These are phyloP conservation scores for Cecidostiba fungosa DNA, from an alignment of 2,888 invertebrate species.

Conservation along the genomic window DNA sequence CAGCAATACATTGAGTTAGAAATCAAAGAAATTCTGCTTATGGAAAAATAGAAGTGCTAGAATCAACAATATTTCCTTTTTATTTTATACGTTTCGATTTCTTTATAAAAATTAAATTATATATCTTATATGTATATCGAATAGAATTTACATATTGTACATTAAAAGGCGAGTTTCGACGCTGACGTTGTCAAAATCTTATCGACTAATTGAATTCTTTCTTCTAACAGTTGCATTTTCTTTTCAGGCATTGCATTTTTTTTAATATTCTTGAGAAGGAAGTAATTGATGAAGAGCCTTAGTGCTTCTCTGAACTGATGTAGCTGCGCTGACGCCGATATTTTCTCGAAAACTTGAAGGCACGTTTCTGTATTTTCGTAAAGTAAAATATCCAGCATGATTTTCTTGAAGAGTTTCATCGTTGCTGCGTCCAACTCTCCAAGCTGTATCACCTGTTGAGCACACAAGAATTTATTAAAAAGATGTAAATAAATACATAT, in stretches of 20 bases:
- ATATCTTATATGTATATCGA: slow-evolving; percentile 7
- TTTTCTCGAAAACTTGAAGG: slow-evolving; percentile 86
- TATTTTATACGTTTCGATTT: background rate
- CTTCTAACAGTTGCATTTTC: slow-evolving; percentile 81
- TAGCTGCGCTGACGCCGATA: slow-evolving; percentile 88
- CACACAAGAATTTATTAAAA: slow-evolving; percentile 31
- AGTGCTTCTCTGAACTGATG: slow-evolving; percentile 92
- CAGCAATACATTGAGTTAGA: background rate
- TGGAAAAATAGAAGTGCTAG: background rate
- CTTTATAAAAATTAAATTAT: slow-evolving; percentile 36
- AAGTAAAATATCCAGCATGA: slow-evolving; percentile 88
- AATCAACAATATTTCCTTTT: background rate
- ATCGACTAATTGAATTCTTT: slow-evolving; percentile 85
- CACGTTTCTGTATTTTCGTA: slow-evolving; percentile 84
- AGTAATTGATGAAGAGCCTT: slow-evolving; percentile 92
- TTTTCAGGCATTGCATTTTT: slow-evolving; percentile 77
- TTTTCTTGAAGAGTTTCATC: slow-evolving; percentile 90
- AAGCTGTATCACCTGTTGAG: slow-evolving; percentile 89
- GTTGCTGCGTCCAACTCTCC: slow-evolving; percentile 90
- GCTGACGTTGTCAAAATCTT: slow-evolving; percentile 83
- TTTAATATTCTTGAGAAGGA: slow-evolving; percentile 86
- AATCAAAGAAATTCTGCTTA: background rate
- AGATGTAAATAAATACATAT: background rate
- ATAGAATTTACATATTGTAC: slow-evolving; percentile 9
- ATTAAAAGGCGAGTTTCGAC: slow-evolving; percentile 54